Percentiles rank a stretch among this genome's conserved stretches.
phyloP scores from a whole-genome alignment of 2,888 invertebrate species.

The Eustalomyia histrio region DNA sequence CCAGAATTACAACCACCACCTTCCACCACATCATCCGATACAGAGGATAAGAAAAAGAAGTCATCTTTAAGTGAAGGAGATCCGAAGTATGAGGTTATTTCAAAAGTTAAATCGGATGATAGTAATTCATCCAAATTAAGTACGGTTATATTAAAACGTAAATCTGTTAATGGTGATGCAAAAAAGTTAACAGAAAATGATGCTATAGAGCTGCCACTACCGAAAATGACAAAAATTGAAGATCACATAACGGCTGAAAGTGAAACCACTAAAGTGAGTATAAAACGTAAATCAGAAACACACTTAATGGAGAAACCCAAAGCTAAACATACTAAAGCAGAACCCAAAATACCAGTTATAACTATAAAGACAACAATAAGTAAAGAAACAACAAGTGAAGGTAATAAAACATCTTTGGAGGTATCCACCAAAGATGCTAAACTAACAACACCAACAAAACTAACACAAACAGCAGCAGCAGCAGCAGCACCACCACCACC shows the following conservation, averaged over 20 bases:
- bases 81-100: slow-evolving; percentile 76
- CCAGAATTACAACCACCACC: slow-evolving; percentile 28
- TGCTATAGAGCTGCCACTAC: slow-evolving; percentile 58
- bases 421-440: not conserved
- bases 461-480: not conserved
- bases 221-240: slow-evolving; percentile 69
- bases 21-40: slow-evolving; percentile 1
- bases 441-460: not conserved
- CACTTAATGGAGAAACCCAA: slow-evolving; percentile 64
- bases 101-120: slow-evolving; percentile 72
- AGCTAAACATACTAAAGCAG: slow-evolving; percentile 68
- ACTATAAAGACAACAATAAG: slow-evolving; percentile 51
- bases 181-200: slow-evolving; percentile 49
- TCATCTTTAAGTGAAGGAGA: slow-evolving; percentile 10
- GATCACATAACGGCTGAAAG: slow-evolving; percentile 34
- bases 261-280: slow-evolving; percentile 60
- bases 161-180: slow-evolving; percentile 68
- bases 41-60: slow-evolving; percentile 56
- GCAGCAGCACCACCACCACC: too few species aligned
- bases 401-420: slow-evolving; percentile 9
- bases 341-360: slow-evolving; percentile 52
- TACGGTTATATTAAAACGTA: slow-evolving; percentile 77
- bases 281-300: slow-evolving; percentile 38
- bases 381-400: slow-evolving; percentile 6
- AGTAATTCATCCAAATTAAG: slow-evolving; percentile 71